A percentile compares a stretch with the other conserved stretches of the same genome.
These are phyloP conservation scores for Psilopsiagon aymara DNA, from an alignment of 2,113 vertebrate genomes.

Conservation along the genomic window DNA sequence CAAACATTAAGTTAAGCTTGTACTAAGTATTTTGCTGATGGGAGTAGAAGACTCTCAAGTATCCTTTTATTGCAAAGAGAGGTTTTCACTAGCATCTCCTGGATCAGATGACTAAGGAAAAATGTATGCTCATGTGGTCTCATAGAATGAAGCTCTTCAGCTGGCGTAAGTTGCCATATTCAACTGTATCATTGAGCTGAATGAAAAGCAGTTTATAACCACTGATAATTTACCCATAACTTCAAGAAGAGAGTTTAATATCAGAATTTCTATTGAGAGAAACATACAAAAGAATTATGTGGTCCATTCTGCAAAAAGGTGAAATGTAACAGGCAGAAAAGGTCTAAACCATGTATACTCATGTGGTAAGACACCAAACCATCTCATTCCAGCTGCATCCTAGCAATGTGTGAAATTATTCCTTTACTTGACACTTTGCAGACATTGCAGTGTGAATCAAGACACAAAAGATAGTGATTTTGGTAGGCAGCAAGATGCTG, in stretches of 20 bases:
- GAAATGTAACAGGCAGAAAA: not conserved
- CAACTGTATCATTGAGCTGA: not conserved
- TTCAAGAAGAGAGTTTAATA: not conserved
- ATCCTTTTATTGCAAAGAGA: conserved; percentile 1
- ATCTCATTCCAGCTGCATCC: not conserved
- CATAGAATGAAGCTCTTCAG: not conserved
- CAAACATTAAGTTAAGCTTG: not conserved
- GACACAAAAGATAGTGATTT: not conserved
- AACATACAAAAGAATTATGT: not conserved
- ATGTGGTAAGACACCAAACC: fast-evolving
- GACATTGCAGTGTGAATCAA: not conserved
- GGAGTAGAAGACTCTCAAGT: not conserved
- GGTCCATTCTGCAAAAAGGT: not conserved
- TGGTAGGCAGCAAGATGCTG: not conserved
- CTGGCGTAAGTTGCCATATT: not conserved
- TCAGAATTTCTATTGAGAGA: not conserved
- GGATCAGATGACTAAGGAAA: conserved; percentile 30
- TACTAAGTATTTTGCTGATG: conserved; percentile 26
- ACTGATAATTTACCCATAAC: not conserved
- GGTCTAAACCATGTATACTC: not conserved
- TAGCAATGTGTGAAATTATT: not conserved
- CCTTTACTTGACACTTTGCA: not conserved
- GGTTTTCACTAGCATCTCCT: conserved; percentile 4
- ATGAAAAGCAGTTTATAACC: not conserved
- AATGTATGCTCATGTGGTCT: not conserved